phyloP scores from a whole-genome alignment of 2,797 vertebrate genomes.

The Bucorvus abyssinicus region DNA sequence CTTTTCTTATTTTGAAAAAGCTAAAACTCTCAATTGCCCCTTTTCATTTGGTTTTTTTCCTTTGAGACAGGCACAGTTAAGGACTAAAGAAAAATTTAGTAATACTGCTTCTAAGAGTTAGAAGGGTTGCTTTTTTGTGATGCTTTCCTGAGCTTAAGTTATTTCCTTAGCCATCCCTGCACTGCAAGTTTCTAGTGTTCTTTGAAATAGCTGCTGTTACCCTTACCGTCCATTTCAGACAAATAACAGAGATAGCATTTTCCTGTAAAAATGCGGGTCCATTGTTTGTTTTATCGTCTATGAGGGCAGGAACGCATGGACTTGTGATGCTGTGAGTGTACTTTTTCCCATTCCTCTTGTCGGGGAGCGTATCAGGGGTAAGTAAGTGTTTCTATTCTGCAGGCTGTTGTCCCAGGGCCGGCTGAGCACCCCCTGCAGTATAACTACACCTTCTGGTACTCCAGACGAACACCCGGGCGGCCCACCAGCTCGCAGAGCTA shows the following conservation, averaged over 20 bases:
- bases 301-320: background rate
- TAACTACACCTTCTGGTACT: constrained; percentile 87
- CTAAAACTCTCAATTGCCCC: background rate
- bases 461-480: constrained; percentile 80
- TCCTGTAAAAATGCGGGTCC: background rate
- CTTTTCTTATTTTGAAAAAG: background rate
- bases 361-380: background rate
- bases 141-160: background rate
- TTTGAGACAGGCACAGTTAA: background rate
- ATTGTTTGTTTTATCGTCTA: background rate
- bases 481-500: constrained; percentile 85
- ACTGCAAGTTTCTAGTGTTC: background rate
- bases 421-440: constrained; percentile 84
- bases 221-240: background rate
- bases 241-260: background rate
- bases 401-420: constrained; percentile 82
- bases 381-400: constrained; percentile 14
- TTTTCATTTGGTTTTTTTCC: background rate
- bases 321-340: background rate
- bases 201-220: background rate
- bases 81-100: background rate
- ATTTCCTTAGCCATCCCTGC: background rate
- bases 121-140: background rate
- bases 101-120: background rate
- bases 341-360: background rate